Conservation (phyloP, 2,113 vertebrate species). For the Eulemur rufifrons region DNA sequence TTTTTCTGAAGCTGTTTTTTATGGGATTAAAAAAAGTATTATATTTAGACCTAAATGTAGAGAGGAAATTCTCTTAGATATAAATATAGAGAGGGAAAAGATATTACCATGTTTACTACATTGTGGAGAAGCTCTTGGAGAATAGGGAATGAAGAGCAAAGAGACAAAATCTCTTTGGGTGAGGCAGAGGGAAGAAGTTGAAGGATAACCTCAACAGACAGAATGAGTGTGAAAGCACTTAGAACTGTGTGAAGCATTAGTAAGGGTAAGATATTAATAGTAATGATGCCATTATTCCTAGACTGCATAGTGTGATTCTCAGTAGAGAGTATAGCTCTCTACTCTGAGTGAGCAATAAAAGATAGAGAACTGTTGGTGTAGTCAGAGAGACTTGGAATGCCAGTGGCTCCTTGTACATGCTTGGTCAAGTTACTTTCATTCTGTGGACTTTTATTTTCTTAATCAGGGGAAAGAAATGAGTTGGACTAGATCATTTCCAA, state of each 20-base stretch:
- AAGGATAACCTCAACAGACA: neutral
- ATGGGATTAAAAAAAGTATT: neutral
- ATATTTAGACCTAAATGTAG: neutral
- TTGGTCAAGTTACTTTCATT: neutral
- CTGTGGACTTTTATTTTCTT: neutral
- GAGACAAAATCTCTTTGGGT: neutral
- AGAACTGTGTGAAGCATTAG: neutral
- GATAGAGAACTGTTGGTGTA: neutral
- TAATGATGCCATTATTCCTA: neutral
- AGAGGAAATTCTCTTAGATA: neutral
- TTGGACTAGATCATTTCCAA: neutral
- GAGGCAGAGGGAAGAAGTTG: neutral
- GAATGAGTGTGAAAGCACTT: neutral
- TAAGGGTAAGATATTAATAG: neutral
- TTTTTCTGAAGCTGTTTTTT: neutral
- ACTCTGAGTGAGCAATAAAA: neutral
- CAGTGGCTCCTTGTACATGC: neutral
- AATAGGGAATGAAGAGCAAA: neutral
- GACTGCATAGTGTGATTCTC: neutral
- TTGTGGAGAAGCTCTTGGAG: neutral
- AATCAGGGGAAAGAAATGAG: neutral
- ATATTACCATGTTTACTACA: neutral
- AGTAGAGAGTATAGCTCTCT: neutral
- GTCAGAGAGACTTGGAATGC: neutral
- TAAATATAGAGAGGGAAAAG: neutral